Percentiles rank a stretch among this genome's conserved stretches.
phyloP scores from a whole-genome alignment of 2,113 vertebrate species.

The Bostrychus sinensis region DNA sequence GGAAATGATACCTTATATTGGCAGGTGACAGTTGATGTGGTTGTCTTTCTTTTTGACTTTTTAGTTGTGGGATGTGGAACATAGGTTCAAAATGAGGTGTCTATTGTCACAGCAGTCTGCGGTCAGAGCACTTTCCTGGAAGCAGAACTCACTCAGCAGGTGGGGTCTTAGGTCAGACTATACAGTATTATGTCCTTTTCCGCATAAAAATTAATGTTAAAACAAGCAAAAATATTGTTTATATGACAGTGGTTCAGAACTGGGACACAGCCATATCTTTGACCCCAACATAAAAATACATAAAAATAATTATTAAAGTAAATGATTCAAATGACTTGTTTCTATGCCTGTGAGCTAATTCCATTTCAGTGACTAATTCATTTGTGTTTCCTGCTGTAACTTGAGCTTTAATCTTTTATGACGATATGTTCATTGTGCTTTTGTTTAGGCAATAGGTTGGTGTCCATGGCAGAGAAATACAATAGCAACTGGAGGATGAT shows the following conservation, averaged over 20 bases:
- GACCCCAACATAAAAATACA: no score
- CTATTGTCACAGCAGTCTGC: slow-evolving; percentile 76
- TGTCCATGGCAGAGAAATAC: slow-evolving; percentile 80
- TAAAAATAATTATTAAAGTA: no score
- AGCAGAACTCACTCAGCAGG: slow-evolving; percentile 84
- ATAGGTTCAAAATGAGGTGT: slow-evolving; percentile 70
- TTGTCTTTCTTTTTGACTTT: slow-evolving; percentile 50
- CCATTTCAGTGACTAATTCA: not conserved
- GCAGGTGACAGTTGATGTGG: slow-evolving; percentile 32
- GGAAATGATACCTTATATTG: slow-evolving; percentile 18
- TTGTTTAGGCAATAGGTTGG: slow-evolving; percentile 80
- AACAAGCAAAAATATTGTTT: no score
- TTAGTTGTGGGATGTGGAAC: slow-evolving; percentile 82
- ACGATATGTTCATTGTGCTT: slow-evolving; percentile 1
- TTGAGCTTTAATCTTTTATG: not conserved
- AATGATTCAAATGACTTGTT: no score
- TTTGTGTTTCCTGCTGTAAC: not conserved
- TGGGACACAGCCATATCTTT: slow-evolving; percentile 77
- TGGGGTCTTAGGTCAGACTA: slow-evolving; percentile 41
- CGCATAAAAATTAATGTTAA: no score
- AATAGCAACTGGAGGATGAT: slow-evolving; percentile 81
- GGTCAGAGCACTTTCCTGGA: slow-evolving; percentile 82
- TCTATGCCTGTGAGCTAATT: no score
- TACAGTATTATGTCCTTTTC: no score
- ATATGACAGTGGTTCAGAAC: slow-evolving; percentile 76